Conservation (phyloP, 37 sponge, comb jelly and placozoan genomes). For the Spongia lamella region DNA sequence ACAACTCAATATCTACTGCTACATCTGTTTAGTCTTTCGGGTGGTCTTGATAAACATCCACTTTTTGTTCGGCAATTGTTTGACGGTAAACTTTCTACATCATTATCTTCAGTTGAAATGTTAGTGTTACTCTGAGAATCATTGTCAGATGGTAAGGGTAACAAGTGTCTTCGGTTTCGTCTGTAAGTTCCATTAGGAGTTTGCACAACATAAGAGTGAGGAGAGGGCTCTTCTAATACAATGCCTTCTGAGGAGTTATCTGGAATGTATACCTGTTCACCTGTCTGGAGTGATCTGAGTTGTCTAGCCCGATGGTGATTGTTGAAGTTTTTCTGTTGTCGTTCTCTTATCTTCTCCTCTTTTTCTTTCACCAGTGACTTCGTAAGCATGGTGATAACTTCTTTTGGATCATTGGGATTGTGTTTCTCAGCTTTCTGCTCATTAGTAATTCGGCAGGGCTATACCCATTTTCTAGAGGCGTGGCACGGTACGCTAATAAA, state of each 20-base stretch:
- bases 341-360: background rate
- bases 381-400: background rate
- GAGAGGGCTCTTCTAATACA: background rate
- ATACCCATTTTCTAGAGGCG: background rate
- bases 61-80: no score
- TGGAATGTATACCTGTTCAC: background rate
- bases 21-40: no score
- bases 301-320: background rate
- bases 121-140: no score
- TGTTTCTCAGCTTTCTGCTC: background rate
- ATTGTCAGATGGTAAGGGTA: no score
- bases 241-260: background rate
- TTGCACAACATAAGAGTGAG: background rate
- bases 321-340: background rate
- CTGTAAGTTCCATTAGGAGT: no score
- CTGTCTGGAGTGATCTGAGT: background rate
- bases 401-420: background rate
- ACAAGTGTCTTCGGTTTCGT: no score
- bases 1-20: no score
- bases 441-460: background rate
- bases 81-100: no score
- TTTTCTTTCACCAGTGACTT: no score
- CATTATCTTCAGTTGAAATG: no score
- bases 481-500: background rate
- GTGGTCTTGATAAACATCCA: no score